A percentile compares a stretch with the other conserved stretches of the same genome.
Evolutionary conservation across 2,888 invertebrate species (phyloP).

Genomic region (Caenorhabditis auriculariae): DNA sequence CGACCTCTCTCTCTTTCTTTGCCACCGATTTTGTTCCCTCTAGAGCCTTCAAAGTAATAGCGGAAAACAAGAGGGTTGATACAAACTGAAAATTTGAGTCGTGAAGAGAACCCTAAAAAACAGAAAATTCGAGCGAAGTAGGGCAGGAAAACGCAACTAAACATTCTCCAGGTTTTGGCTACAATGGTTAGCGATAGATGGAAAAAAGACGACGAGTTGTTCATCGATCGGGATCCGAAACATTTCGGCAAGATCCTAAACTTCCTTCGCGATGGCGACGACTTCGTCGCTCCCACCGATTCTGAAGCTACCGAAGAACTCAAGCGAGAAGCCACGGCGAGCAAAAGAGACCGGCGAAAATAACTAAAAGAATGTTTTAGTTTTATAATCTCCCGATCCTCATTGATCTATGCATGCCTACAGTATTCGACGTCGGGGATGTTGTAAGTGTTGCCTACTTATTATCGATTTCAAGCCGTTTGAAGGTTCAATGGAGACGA

Average conservation of each 20-base stretch:
- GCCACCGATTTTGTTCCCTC: no score
- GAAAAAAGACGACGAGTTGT: slow-evolving; percentile 41
- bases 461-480: background rate
- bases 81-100: no score
- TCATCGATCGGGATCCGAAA: slow-evolving; percentile 54
- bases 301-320: slow-evolving; percentile 45
- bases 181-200: slow-evolving; percentile 47
- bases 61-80: no score
- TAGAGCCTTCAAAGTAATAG: no score
- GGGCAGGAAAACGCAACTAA: background rate
- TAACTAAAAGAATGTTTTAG: slow-evolving; percentile 21
- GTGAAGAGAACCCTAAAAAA: no score
- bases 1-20: background rate
- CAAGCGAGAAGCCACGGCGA: slow-evolving; percentile 47
- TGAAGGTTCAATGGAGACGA: slow-evolving; percentile 42
- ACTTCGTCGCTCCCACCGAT: slow-evolving; percentile 41
- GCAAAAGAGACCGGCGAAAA: slow-evolving; percentile 4
- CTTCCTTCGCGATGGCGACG: slow-evolving; percentile 45
- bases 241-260: slow-evolving; percentile 50
- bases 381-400: slow-evolving; percentile 48
- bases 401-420: slow-evolving; percentile 36
- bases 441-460: slow-evolving; percentile 13
- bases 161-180: slow-evolving; percentile 36
- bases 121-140: background rate
- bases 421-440: slow-evolving; percentile 23